phyloP scores from a whole-genome alignment of 1,140 invertebrate species.

The Heliconius melpomene region DNA sequence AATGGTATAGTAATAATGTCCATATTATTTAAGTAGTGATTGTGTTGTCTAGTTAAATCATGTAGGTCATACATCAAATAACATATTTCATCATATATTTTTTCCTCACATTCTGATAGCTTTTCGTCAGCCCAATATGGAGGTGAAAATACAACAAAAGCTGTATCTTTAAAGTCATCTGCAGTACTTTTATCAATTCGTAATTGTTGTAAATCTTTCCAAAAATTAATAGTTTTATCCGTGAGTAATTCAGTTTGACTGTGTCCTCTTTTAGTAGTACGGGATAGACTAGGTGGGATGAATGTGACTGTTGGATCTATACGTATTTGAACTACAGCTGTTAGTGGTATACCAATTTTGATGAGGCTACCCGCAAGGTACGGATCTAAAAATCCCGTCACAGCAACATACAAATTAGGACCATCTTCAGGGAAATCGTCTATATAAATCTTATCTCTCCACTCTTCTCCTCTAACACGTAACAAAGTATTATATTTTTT shows the following conservation, averaged over 20 bases:
- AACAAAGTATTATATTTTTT: slow-evolving; percentile 77
- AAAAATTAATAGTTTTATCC: slow-evolving; percentile 64
- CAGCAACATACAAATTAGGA: slow-evolving; percentile 80
- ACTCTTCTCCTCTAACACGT: slow-evolving; percentile 80
- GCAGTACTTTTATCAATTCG: slow-evolving; percentile 53
- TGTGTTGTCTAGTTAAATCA: slow-evolving; percentile 78
- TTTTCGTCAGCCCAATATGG: slow-evolving; percentile 55
- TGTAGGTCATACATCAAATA: slow-evolving; percentile 80
- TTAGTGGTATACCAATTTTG: slow-evolving; percentile 75
- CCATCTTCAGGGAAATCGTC: slow-evolving; percentile 80
- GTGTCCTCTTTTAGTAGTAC: slow-evolving; percentile 53
- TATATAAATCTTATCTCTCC: slow-evolving; percentile 78
- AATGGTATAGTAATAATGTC: slow-evolving; percentile 63
- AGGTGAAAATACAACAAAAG: slow-evolving; percentile 75
- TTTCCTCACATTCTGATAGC: slow-evolving; percentile 61
- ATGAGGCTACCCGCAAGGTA: slow-evolving; percentile 70
- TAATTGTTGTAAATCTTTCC: slow-evolving; percentile 64
- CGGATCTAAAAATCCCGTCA: slow-evolving; percentile 80
- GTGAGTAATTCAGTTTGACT: slow-evolving; percentile 62
- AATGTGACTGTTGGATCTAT: slow-evolving; percentile 46
- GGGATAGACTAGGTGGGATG: slow-evolving; percentile 48
- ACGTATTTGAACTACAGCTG: slow-evolving; percentile 71
- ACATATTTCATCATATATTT: slow-evolving; percentile 80
- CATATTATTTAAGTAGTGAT: slow-evolving; percentile 78
- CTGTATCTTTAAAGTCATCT: slow-evolving; percentile 68